phyloP scores from a whole-genome alignment of 2,113 vertebrate genomes.

The Oenanthe oenanthe region DNA sequence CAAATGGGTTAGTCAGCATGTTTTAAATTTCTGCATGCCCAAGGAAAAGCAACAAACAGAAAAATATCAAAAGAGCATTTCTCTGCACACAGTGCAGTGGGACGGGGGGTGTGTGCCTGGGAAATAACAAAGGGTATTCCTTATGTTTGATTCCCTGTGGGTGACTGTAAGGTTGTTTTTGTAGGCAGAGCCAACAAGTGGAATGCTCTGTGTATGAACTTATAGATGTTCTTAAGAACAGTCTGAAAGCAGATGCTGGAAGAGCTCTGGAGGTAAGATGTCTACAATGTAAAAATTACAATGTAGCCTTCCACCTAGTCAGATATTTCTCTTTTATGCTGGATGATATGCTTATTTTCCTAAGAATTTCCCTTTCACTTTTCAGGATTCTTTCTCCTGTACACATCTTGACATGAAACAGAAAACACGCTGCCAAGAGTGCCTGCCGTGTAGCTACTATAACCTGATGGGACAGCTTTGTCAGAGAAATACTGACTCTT shows the following conservation, averaged over 20 bases:
- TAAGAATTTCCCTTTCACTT: background rate
- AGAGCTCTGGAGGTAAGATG: constrained; percentile 72
- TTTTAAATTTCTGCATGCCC: background rate
- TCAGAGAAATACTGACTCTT: constrained; percentile 82
- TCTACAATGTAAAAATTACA: background rate
- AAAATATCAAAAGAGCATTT: background rate
- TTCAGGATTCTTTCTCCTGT: constrained; percentile 78
- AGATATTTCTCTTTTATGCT: background rate
- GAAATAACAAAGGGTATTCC: background rate
- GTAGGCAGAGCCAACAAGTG: constrained; percentile 83
- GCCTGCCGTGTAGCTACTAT: constrained; percentile 80
- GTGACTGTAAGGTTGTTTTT: constrained; percentile 27
- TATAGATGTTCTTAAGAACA: constrained; percentile 74
- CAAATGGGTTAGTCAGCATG: background rate
- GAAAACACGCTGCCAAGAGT: constrained; percentile 83
- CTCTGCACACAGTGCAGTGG: background rate
- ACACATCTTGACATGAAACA: constrained; percentile 75
- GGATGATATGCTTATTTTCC: background rate
- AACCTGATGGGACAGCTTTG: constrained; percentile 80
- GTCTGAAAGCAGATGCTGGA: constrained; percentile 68
- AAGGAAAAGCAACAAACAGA: background rate
- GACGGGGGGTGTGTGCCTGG: background rate
- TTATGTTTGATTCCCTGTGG: background rate
- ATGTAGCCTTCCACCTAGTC: background rate
- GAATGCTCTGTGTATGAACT: constrained; percentile 77